Evolutionary conservation across 2,113 vertebrate species (phyloP), one percentile per base, ranked within the genome.

Genomic region (Paedocypris sp.): DNA sequence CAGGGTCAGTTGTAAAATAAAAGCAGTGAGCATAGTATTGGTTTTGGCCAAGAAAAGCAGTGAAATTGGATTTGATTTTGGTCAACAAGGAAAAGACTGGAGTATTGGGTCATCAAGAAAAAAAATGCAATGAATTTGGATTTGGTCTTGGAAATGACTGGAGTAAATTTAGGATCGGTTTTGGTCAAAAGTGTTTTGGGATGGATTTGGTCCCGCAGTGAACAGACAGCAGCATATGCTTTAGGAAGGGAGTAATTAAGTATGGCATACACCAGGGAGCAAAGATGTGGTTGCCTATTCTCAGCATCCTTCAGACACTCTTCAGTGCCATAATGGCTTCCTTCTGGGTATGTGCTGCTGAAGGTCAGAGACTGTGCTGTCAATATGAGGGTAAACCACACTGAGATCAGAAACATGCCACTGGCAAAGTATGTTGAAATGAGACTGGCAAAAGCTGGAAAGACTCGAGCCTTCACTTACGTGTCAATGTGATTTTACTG

Each of bases 161-260:
- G 3, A 6, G 32, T 20, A 42, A 31, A 54, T 12, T 9, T 43
- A 43, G 41, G 33, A 52, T 8, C 29, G 41, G 57, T 57, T 35
- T 26, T 28, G 63, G 63, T 62, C 58, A 63, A n/a, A n/a, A n/a
- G n/a, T n/a, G n/a, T n/a, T n/a, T 22, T 7, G 33, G n/a, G n/a
- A n/a, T n/a, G n/a, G n/a, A n/a, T n/a, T n/a, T n/a, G n/a, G n/a
- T n/a, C n/a, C n/a, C n/a, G n/a, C n/a, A n/a, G 51, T 19, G 38
- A 54, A 66, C 53, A 62, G 46, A 59, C 62, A 43, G 33, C 16
- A 42, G 36, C 51, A 60, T 66, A 62, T 58, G 42, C 29, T 15
- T 51, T 56, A 43, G 31, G 36, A 46, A 41, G 47, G 39, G 58
- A 59, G 28, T 68, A 61, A 69, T 68, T 68, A 66, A 60, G 26